A percentile compares a stretch with the other conserved stretches of the same genome.
Conservation (phyloP, 2,113 vertebrate genomes). For the Atractosteus spatula region DNA sequence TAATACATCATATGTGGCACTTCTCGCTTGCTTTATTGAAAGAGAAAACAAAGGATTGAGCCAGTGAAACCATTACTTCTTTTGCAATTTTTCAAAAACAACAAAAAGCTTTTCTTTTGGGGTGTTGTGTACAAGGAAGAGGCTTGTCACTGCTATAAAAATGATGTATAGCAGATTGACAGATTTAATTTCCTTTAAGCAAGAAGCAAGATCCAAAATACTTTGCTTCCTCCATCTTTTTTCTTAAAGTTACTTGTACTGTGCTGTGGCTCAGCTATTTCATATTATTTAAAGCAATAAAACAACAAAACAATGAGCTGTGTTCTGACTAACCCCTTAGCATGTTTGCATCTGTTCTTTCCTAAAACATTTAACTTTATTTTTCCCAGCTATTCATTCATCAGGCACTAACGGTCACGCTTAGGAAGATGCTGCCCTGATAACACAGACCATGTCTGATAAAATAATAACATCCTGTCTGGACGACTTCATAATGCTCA, state of each 20-base stretch:
- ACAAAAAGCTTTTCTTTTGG: constrained; percentile 92
- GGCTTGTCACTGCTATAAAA: constrained; percentile 69
- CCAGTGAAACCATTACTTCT: constrained; percentile 95
- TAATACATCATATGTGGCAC: constrained; percentile 88
- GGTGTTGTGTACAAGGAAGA: constrained; percentile 79
- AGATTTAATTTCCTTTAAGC: constrained; percentile 80
- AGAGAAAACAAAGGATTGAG: constrained; percentile 98
- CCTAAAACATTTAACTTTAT: too few relatives aligned
- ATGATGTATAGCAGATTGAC: constrained; percentile 85
- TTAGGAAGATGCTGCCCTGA: too few relatives aligned
- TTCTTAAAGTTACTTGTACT: constrained; percentile 46
- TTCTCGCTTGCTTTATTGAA: constrained; percentile 97
- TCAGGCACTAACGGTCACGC: too few relatives aligned
- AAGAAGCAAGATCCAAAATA: constrained; percentile 67
- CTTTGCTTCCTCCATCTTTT: constrained; percentile 35
- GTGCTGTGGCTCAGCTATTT: neutral
- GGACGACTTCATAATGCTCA: too few relatives aligned
- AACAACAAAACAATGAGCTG: neutral
- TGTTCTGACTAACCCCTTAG: neutral
- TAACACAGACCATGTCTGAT: too few relatives aligned
- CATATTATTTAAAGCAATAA: neutral
- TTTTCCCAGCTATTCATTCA: too few relatives aligned
- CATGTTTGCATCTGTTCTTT: too few relatives aligned
- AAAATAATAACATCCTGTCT: too few relatives aligned
- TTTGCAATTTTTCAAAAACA: constrained; percentile 87